phyloP scores from a whole-genome alignment of 1,140 invertebrate species.

The Nymphalis io region DNA sequence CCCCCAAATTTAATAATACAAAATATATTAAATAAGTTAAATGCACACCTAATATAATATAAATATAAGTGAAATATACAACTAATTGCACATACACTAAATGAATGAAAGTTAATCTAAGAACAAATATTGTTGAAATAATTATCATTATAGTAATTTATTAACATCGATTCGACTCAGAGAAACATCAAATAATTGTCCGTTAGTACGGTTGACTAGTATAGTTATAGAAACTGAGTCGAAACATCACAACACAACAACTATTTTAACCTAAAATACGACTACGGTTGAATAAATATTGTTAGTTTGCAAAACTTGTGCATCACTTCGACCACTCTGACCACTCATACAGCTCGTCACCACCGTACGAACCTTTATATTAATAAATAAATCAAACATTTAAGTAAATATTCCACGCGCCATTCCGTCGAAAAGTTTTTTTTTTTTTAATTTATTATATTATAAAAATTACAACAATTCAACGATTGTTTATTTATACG shows the following conservation, averaged over 20 bases:
- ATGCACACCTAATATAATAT: conserved; percentile 64
- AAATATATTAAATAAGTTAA: conserved; percentile 60
- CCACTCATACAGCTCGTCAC: not conserved
- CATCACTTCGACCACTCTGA: conserved; percentile 3
- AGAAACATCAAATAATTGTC: not conserved
- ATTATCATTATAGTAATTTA: conserved; percentile 57
- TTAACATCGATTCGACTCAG: conserved; percentile 46
- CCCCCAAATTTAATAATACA: conserved; percentile 47
- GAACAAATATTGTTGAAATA: conserved; percentile 44
- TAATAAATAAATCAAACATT: conserved; percentile 54
- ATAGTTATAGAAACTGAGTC: conserved; percentile 5
- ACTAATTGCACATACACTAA: conserved; percentile 74
- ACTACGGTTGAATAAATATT: conserved; percentile 34
- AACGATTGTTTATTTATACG: conserved; percentile 17
- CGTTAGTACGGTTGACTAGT: conserved; percentile 22
- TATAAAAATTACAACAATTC: conserved; percentile 22
- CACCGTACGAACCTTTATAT: conserved; percentile 37
- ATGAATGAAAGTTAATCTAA: conserved; percentile 49
- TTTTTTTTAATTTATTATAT: not conserved
- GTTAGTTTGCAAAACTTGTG: conserved; percentile 22
- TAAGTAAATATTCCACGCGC: conserved; percentile 26
- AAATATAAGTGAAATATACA: conserved; percentile 67
- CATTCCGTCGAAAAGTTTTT: conserved; percentile 15
- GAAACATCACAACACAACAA: conserved; percentile 36
- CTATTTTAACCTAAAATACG: conserved; percentile 36